A percentile compares a stretch with the other conserved stretches of the same genome.
Conservation (phyloP, 2,888 invertebrate species). For the Anagyrus pseudococci region DNA sequence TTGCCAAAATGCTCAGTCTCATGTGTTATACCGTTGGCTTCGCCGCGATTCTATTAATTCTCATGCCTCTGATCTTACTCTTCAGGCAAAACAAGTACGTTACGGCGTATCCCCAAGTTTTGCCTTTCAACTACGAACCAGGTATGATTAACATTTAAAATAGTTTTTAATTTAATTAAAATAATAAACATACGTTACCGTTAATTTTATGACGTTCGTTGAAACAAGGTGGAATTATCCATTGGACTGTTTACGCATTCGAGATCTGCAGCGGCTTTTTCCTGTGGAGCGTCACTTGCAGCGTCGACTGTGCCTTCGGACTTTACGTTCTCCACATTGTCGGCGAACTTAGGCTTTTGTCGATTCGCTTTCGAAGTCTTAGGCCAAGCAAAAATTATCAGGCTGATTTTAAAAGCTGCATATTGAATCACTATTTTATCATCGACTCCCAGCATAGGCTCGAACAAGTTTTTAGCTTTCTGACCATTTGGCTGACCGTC, state of each 20-base stretch:
- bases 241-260: constrained; percentile 29
- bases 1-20: neutral
- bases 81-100: constrained; percentile 2
- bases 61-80: neutral
- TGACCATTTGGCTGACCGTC: constrained; percentile 45
- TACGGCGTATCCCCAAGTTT: neutral
- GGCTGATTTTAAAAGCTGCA: constrained; percentile 33
- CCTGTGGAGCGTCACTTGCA: constrained; percentile 28
- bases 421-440: constrained; percentile 37
- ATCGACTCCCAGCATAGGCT: constrained; percentile 37
- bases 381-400: constrained; percentile 23
- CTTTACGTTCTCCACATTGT: constrained; percentile 46
- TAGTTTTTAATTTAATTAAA: too few relatives aligned
- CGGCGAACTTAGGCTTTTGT: constrained; percentile 42
- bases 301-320: constrained; percentile 46
- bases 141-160: constrained; percentile 2
- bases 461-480: constrained; percentile 43
- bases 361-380: constrained; percentile 34
- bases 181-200: too few relatives aligned
- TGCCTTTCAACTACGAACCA: constrained; percentile 1
- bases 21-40: neutral
- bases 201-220: too few relatives aligned
- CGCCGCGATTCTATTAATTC: neutral
- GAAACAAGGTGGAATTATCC: constrained; percentile 28
- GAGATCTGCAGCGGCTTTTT: constrained; percentile 13